Conservation (phyloP, 2,888 invertebrate genomes). For the Ethmia dodecea region DNA sequence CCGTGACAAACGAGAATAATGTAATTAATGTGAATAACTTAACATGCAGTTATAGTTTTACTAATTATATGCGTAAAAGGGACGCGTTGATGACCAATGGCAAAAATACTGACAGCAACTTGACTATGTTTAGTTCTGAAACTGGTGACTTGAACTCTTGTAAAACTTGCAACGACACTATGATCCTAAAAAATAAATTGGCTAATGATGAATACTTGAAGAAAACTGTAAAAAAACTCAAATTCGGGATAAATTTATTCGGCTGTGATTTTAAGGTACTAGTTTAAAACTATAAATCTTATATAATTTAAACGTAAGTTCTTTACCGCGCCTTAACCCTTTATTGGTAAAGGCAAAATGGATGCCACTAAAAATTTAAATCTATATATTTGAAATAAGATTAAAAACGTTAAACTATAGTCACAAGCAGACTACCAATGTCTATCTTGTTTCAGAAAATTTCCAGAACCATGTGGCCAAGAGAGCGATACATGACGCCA, state of each 20-base stretch:
- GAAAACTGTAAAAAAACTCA: slow-evolving; percentile 53
- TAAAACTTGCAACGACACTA: slow-evolving; percentile 53
- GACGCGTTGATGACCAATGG: slow-evolving; percentile 30
- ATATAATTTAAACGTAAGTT: not conserved
- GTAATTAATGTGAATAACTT: slow-evolving; percentile 6
- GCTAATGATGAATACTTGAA: slow-evolving; percentile 39
- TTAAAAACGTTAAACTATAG: too few species aligned
- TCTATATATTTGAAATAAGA: too few species aligned
- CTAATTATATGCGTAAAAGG: slow-evolving; percentile 50
- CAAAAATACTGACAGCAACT: slow-evolving; percentile 8
- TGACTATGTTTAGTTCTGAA: slow-evolving; percentile 18
- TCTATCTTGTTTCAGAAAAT: slow-evolving; percentile 66
- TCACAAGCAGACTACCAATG: too few species aligned
- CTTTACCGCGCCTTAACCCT: too few species aligned
- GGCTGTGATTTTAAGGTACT: slow-evolving; percentile 71
- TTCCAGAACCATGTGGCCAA: slow-evolving; percentile 54
- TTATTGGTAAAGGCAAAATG: too few species aligned
- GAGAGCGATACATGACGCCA: slow-evolving; percentile 57
- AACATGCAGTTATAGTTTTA: slow-evolving; percentile 46
- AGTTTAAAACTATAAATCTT: slow-evolving; percentile 1
- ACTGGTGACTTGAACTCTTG: slow-evolving; percentile 29
- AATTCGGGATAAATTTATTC: slow-evolving; percentile 61
- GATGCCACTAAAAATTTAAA: too few species aligned
- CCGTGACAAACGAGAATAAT: not conserved
- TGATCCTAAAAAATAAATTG: slow-evolving; percentile 41